A percentile compares a stretch with the other conserved stretches of the same genome.
These are phyloP conservation scores for Piezodorus guildinii DNA, from an alignment of 1,140 invertebrate genomes.

Conservation along the genomic window DNA sequence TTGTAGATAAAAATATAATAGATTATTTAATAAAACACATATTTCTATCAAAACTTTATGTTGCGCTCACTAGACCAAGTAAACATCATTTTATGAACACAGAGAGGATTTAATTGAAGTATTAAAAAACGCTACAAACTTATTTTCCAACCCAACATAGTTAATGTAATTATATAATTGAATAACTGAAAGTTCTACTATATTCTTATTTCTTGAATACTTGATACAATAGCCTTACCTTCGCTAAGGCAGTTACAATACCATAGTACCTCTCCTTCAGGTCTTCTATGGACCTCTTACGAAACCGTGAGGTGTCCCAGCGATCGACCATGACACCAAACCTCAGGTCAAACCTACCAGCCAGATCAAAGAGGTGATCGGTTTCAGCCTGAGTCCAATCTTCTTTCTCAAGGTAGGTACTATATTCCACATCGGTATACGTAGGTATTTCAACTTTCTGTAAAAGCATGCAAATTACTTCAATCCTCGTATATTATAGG, in stretches of 20 bases:
- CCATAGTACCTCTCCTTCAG: constrained; percentile 79
- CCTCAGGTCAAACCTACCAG: constrained; percentile 76
- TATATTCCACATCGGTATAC: constrained; percentile 87
- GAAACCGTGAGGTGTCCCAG: constrained; percentile 67
- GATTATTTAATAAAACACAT: no score
- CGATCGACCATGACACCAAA: constrained; percentile 90
- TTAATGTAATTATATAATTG: no score
- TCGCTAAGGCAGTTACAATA: constrained; percentile 41
- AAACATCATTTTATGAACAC: no score
- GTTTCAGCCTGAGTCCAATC: constrained; percentile 88
- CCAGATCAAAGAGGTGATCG: constrained; percentile 89
- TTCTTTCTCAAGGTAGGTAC: constrained; percentile 71
- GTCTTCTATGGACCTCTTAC: constrained; percentile 76
- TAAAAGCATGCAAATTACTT: constrained; percentile 21
- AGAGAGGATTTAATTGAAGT: no score
- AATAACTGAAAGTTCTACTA: no score
- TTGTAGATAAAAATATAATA: no score
- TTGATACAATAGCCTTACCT: constrained; percentile 33
- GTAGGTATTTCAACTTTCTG: constrained; percentile 74
- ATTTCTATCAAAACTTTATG: no score
- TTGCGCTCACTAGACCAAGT: no score
- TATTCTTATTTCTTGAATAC: no score
- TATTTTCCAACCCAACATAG: no score
- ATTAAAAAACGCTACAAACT: no score
- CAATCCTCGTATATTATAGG: no score